phyloP scores from a whole-genome alignment of 1,140 invertebrate species.

The Drosophila elegans region DNA sequence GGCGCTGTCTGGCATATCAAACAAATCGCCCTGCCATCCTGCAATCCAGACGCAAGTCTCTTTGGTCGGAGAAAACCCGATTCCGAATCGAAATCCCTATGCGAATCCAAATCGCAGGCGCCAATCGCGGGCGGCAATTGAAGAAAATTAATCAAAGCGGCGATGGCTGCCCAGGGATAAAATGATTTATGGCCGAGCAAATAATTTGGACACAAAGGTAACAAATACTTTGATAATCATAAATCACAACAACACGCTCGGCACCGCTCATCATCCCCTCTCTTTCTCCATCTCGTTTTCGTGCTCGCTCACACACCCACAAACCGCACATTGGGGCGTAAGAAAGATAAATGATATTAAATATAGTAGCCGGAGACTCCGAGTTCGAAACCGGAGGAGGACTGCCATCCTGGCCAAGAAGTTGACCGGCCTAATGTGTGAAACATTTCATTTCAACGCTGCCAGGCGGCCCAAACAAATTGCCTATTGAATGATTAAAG shows the following conservation, averaged over 20 bases:
- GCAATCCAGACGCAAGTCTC: no score
- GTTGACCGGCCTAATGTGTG: conserved; percentile 64
- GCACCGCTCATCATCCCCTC: no score
- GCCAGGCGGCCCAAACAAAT: conserved; percentile 64
- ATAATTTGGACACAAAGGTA: conserved; percentile 82
- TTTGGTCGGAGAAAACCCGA: not conserved
- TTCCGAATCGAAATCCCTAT: conserved; percentile 1
- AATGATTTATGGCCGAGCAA: conserved; percentile 80
- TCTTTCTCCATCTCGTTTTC: not conserved
- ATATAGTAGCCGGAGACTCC: conserved; percentile 61
- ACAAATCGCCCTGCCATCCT: conserved; percentile 14
- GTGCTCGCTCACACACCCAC: conserved; percentile 14
- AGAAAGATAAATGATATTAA: conserved; percentile 83
- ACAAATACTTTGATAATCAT: conserved; percentile 83
- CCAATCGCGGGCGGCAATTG: conserved; percentile 68
- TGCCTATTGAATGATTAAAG: conserved; percentile 82
- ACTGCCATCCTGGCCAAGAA: conserved; percentile 26
- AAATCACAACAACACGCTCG: conserved; percentile 68
- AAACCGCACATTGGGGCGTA: conserved; percentile 74
- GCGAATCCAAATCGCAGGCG: conserved; percentile 33
- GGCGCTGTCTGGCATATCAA: conserved; percentile 63
- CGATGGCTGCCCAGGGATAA: conserved; percentile 40
- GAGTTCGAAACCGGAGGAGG: not conserved
- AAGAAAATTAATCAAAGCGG: conserved; percentile 77
- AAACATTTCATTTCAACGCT: conserved; percentile 73